Evolutionary conservation across 2,113 vertebrate genomes (phyloP).

Genomic region (Todiramphus saurophagus): DNA sequence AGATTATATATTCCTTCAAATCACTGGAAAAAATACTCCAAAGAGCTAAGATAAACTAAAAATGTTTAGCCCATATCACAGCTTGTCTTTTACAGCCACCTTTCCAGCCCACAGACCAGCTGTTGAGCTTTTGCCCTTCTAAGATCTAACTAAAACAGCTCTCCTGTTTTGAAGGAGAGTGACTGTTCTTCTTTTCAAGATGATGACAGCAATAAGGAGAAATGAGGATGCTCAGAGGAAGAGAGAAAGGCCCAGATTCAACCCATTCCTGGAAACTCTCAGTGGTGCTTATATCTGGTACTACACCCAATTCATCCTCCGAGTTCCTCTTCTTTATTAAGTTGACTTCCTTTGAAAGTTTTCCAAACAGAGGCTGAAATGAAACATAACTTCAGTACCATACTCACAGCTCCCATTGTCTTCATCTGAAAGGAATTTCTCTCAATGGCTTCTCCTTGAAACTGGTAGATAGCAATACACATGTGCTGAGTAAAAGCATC

Average conservation of each 20-base stretch:
- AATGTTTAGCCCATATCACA: not conserved
- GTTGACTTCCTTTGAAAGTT: not conserved
- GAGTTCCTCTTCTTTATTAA: not conserved
- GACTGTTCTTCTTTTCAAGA: not conserved
- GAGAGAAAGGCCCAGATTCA: not conserved
- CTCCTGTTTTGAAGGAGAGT: not conserved
- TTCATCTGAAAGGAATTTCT: not conserved
- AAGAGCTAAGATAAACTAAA: not conserved
- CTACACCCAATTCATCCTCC: rapidly evolving
- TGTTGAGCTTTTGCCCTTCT: slow-evolving; percentile 21
- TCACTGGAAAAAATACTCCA: not conserved
- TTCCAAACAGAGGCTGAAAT: not conserved
- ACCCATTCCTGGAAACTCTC: not conserved
- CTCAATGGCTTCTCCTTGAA: not conserved
- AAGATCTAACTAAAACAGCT: not conserved
- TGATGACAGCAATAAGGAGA: not conserved
- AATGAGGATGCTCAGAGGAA: not conserved
- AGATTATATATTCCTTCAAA: not conserved
- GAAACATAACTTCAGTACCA: not conserved
- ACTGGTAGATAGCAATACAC: not conserved
- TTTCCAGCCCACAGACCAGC: not conserved
- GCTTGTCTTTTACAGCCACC: not conserved
- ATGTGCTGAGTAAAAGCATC: not conserved
- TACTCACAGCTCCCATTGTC: not conserved
- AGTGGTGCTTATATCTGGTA: not conserved